A percentile compares a stretch with the other conserved stretches of the same genome.
These are phyloP conservation scores for Hippopotamyrus pictus DNA, from an alignment of 2,797 vertebrate genomes.

Conservation along the genomic window DNA sequence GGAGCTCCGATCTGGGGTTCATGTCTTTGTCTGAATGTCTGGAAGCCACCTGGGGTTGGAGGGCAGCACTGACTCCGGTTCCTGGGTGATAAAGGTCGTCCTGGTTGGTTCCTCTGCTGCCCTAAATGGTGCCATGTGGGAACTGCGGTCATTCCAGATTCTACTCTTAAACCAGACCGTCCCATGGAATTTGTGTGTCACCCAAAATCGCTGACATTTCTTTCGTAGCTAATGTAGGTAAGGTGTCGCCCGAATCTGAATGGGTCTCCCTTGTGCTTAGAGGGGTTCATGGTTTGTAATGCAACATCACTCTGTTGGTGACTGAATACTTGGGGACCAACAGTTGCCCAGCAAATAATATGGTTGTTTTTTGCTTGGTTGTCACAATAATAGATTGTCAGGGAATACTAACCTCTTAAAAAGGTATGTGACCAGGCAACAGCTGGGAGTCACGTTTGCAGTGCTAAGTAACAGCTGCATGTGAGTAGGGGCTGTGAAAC, in stretches of 20 bases:
- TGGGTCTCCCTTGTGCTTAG: constrained; percentile 27
- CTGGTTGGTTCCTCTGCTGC: constrained; percentile 49
- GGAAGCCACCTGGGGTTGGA: constrained; percentile 45
- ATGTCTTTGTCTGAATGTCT: constrained; percentile 45
- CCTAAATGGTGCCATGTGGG: constrained; percentile 40
- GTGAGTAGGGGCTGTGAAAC: constrained; percentile 54
- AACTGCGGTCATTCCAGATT: not conserved
- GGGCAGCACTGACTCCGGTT: constrained; percentile 42
- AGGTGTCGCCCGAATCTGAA: constrained; percentile 34
- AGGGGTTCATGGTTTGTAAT: not conserved
- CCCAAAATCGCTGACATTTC: constrained; percentile 40
- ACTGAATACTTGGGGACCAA: not conserved
- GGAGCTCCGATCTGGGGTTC: constrained; percentile 24
- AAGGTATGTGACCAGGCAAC: not conserved
- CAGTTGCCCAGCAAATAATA: not conserved
- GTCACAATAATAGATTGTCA: not conserved
- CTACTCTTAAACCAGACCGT: constrained; percentile 33
- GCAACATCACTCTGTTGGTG: not conserved
- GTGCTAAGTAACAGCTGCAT: constrained; percentile 60
- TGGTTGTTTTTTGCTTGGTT: not conserved
- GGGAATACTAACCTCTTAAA: not conserved
- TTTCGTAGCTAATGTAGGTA: constrained; percentile 34
- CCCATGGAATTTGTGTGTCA: constrained; percentile 39
- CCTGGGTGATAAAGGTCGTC: constrained; percentile 63
- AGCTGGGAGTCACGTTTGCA: constrained; percentile 46